These are phyloP conservation scores for Apodemia hepburni DNA, from an alignment of 2,888 invertebrate species.

Conservation along the genomic window DNA sequence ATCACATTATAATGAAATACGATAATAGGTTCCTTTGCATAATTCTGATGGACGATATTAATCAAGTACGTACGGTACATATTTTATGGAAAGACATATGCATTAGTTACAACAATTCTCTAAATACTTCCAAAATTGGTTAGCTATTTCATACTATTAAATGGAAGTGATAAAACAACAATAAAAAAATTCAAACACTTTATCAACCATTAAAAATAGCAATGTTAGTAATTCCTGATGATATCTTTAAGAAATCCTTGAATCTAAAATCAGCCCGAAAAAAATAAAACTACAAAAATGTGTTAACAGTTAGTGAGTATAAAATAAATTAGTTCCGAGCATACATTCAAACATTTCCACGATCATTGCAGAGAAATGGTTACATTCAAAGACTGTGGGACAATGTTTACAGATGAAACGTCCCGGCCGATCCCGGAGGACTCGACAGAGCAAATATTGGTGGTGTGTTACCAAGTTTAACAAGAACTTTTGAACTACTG, in stretches of 20 bases:
- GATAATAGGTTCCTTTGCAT: too few relatives aligned
- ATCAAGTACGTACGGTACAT: too few relatives aligned
- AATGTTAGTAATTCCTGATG: too few relatives aligned
- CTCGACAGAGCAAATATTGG: slow-evolving; percentile 64
- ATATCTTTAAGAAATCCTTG: too few relatives aligned
- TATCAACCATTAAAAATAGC: not conserved
- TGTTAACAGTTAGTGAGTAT: slow-evolving; percentile 18
- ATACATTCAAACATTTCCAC: slow-evolving; percentile 32
- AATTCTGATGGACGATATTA: too few relatives aligned
- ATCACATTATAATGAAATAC: too few relatives aligned
- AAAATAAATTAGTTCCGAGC: slow-evolving; percentile 1
- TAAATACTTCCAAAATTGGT: too few relatives aligned
- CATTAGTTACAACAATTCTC: too few relatives aligned
- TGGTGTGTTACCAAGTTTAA: slow-evolving; percentile 62
- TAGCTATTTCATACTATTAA: too few relatives aligned
- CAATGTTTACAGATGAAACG: slow-evolving; percentile 57
- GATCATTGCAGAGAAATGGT: slow-evolving; percentile 44
- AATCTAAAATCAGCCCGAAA: too few relatives aligned
- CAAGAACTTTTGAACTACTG: slow-evolving; percentile 45
- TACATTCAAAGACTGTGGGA: slow-evolving; percentile 53
- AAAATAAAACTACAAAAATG: too few relatives aligned
- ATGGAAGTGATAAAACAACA: not conserved
- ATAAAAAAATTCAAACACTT: not conserved
- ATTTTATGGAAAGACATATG: too few relatives aligned
- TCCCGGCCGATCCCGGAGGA: slow-evolving; percentile 48